Evolutionary conservation across 2,113 vertebrate species (phyloP).

Genomic region (Neoarius graeffei): DNA sequence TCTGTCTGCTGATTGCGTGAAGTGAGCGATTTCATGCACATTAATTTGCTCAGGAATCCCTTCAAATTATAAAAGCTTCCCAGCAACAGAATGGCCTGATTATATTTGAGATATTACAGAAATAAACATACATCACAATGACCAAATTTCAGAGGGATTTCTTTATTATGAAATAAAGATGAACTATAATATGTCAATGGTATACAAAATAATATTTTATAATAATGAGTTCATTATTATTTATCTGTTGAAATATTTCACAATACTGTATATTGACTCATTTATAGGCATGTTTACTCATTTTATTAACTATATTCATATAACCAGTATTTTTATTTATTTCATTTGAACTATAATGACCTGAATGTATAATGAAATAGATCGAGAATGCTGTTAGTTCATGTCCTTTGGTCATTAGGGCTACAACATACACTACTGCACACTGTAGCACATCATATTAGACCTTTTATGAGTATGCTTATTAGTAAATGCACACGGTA

Average conservation of each 20-base stretch:
- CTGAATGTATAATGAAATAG: not conserved
- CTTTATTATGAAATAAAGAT: too few relatives aligned
- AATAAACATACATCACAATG: too few relatives aligned
- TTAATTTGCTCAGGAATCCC: too few relatives aligned
- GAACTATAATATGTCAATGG: too few relatives aligned
- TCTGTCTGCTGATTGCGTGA: too few relatives aligned
- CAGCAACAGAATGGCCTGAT: too few relatives aligned
- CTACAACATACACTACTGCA: not conserved
- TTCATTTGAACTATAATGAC: not conserved
- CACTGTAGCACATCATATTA: not conserved
- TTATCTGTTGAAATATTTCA: not conserved
- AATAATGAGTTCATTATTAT: not conserved
- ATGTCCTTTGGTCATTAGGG: not conserved
- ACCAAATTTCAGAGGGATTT: too few relatives aligned
- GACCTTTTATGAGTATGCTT: not conserved
- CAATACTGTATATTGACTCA: not conserved
- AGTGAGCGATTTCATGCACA: too few relatives aligned
- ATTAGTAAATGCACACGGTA: not conserved
- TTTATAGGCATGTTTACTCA: not conserved
- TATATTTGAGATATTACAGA: too few relatives aligned
- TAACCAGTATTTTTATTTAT: too few relatives aligned
- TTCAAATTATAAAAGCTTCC: too few relatives aligned
- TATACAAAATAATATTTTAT: not conserved
- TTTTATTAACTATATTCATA: too few relatives aligned
- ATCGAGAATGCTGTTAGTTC: not conserved